Base-by-base conservation (phyloP, 2,113 vertebrate species). In the Drymodes brunneopygia region DNA sequence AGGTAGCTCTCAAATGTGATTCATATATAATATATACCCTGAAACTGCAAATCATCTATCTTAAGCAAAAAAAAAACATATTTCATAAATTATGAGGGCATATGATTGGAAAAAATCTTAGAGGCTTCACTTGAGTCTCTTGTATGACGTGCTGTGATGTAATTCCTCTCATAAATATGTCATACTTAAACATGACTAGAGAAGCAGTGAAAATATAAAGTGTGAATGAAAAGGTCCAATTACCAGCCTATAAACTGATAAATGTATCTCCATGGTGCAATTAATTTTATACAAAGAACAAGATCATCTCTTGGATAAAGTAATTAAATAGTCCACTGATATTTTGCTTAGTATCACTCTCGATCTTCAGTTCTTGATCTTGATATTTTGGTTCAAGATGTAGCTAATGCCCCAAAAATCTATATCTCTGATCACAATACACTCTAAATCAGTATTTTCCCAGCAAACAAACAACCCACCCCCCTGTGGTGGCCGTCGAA, bases 31-130 rank as follows among this genome's bases (percentile, higher is more conserved):
- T 40, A 36, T 17, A 33, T n/a, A 51, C 3, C 6, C 31, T 48
- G 6, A 57, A 33, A 86, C 16, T 31, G 5, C 3, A 45, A 72
- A 58, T n/a, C 70, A 33, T 40, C 9, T 61, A 12, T 28, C 11
- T 67, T 77, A 51, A 44, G 5, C 1, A 0, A 10, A 61, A 71
- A 84, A 78, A 65, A 31, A 0, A 19, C 11, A n/a, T 17, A 42
- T 82, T 80, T 80, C 10, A 67, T 6, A 73, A 92, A 65, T 70
- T 54, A 36, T 69, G 16, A 44, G 12, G 73, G 27, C 2, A 20
- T 42, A 36, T 20, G 3, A 33, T 33, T 73, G 9, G 12, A 73
- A 90, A 90, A 73, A 10, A 8, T 53, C 40, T 85, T 28, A 72
- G 10, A 64, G 11, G 25, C 7, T 71, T 67, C 20, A 60, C 12